Base-by-base conservation (phyloP, 2,888 invertebrate genomes). In the Callinectes sapidus region DNA sequence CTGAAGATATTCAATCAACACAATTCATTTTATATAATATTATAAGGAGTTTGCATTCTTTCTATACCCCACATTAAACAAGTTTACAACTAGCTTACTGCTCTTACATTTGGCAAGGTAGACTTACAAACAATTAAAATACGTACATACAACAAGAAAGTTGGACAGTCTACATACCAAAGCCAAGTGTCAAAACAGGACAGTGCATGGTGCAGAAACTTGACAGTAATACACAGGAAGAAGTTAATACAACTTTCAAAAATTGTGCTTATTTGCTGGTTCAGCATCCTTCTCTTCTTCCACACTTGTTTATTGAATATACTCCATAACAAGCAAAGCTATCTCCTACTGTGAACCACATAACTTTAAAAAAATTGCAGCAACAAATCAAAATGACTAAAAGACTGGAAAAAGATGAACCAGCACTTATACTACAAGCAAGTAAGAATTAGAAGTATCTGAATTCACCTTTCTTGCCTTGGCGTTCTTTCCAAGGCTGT, bases 401-500 rank as follows among this genome's bases (percentile, higher is more conserved):
- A n/a, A 88, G 88, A 66, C 35, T 77, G 89, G 89, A 61, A 86
- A 35, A 86, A 35, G 23, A 61, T 90, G 85, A 90, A 87, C 90
- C 90, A 90, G 86, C 61, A 90, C 55, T 90, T 86, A 86, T 32
- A 66, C 48, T 86, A 39, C 90, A 23, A 42, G 71, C 8, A 89
- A 18, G 71, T 71, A 77, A 81, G 86, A 91, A 90, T 97, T 97
- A 98, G 96, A 98, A 98, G 96, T 98, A 98, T 96, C 98, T 97
- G 96, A 98, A 98, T 97, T 98, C 98, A 96, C 98, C 98, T 97
- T 98, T 98, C 97, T 98, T 98, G 96, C 98, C 98, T 95, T 98
- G 97, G 95, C 98, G 97, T 96, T 98, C 98, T 96, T 98, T 97
- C 95, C 97, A 97, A 95, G 98, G 97, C 95, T 96, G 96, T 86